Percentiles rank a stretch among this genome's conserved stretches.
phyloP scores from a whole-genome alignment of 2,797 vertebrate species.

The Brachyrhaphis roseni region DNA sequence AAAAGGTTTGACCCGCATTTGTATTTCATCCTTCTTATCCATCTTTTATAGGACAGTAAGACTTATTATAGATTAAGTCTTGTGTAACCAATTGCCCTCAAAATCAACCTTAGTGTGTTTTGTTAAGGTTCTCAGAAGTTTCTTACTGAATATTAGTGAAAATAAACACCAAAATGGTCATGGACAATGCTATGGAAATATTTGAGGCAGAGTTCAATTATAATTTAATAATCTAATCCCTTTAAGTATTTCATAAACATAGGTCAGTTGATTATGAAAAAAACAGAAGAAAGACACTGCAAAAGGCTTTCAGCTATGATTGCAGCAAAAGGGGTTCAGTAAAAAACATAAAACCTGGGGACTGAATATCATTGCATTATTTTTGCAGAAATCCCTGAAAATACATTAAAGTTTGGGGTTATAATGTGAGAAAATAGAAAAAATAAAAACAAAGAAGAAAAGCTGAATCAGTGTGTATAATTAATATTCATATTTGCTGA shows the following conservation, averaged over 20 bases:
- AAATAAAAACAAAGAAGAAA: neutral
- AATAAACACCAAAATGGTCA: neutral
- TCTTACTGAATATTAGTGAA: neutral
- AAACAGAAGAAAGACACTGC: neutral
- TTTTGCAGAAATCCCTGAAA: neutral
- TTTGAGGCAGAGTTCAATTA: too few relatives aligned
- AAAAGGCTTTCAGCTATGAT: neutral
- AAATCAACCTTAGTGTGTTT: neutral
- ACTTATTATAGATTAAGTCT: neutral
- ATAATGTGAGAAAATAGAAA: neutral
- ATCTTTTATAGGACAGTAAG: too few relatives aligned
- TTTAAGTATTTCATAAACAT: neutral
- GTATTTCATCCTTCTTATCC: neutral
- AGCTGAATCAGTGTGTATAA: neutral
- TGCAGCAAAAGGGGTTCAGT: neutral
- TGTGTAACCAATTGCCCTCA: neutral
- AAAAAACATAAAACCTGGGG: neutral
- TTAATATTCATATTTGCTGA: neutral
- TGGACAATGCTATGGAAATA: neutral
- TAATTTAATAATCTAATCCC: neutral
- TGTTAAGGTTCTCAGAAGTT: neutral
- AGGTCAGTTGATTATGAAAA: neutral
- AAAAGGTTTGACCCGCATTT: neutral
- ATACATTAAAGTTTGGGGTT: neutral
- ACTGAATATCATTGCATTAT: neutral